Base-by-base conservation (phyloP, 1,140 invertebrate species). In the Tetramorium simillimum region DNA sequence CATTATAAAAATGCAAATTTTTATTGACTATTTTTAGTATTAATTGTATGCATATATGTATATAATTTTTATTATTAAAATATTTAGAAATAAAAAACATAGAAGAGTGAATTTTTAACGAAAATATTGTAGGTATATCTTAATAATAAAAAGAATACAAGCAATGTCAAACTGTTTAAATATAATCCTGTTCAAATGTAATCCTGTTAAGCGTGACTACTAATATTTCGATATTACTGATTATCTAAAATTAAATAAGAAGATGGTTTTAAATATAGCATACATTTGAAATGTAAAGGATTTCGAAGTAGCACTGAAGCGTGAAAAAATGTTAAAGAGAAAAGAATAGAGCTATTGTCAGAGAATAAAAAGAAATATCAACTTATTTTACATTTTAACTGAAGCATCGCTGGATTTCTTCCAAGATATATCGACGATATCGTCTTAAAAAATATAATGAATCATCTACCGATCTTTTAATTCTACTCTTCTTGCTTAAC, bases 371-470 rank as follows among this genome's bases (percentile, higher is more conserved):
- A 58, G 16, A 58, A 72, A 28, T 53, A 24, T 82, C 46, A 46
- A 49, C 1, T 73, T 60, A 43, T 28, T 84, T 73, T 7, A 58
- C 24, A 0, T 82, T 46, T 28, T 9, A 21, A 10, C 40, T 18
- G 18, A 72, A 58, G 16, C 14, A 37, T 37, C 18, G 37, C 67
- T 46, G 67, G 24, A 3, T 24, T 46, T 73, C 18, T 62, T 49
- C 7, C 69, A 46, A 73, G 69, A 67, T 78, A 21, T 81, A 81
- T 81, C 51, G 49, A 70, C 46, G 16, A 86, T 24, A n/a, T 86
- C 49, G 24, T 72, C 40, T 51, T 24, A 40, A 69, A 70, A 85
- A 56, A 86, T 82, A 86, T 81, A 86, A 81, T 58, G 78, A 81
- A 70, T 81, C 49, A 56, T 43, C 10, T 49, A 84, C 49, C 40